Evolutionary conservation across 2,797 vertebrate genomes (phyloP), one percentile per base, ranked within the genome.

Genomic region (Acipenser oxyrinchus): DNA sequence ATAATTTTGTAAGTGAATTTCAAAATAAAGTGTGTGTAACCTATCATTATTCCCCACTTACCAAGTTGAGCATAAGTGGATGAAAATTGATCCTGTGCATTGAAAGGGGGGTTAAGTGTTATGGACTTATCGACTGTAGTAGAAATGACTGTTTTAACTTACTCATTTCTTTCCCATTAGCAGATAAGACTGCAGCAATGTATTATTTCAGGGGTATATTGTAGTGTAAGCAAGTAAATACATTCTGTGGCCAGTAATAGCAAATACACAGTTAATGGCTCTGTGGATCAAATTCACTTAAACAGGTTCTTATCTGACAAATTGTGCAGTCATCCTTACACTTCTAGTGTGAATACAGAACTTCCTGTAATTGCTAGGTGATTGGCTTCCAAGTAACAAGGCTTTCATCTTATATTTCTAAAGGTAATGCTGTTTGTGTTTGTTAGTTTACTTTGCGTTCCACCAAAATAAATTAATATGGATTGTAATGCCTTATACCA

Each of bases 61-160:
- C 83, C 70, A 86, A 91, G 90, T 89, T 81, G 85, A 86, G 85
- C 91, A 88, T 82, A 81, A 96, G 90, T 93, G 91, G 87, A 87
- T 90, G 91, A 95, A 95, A 96, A 97, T 93, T 91, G 93, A 96
- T 92, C 89, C 84, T 87, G 90, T 88, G 90, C 93, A 95, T 93
- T 95, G 92, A 91, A 95, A 87, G 84, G 88, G 84, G 81, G 89
- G 87, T 89, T 79, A 83, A 91, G 86, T 93, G 94, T 90, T 91
- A 91, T 85, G 89, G 89, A 88, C 90, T 92, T 91, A 94, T 93
- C 85, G 87, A 95, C 93, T 93, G 77, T 68, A 79, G 83, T 84
- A 88, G 89, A 91, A 95, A 92, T 84, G 84, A 86, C 84, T 84
- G 81, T 88, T 93, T 89, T 93, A 88, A 90, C 90, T 91, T 87